A percentile compares a stretch with the other conserved stretches of the same genome.
phyloP scores from a whole-genome alignment of 2,888 invertebrate species.

The Cepaea hortensis region DNA sequence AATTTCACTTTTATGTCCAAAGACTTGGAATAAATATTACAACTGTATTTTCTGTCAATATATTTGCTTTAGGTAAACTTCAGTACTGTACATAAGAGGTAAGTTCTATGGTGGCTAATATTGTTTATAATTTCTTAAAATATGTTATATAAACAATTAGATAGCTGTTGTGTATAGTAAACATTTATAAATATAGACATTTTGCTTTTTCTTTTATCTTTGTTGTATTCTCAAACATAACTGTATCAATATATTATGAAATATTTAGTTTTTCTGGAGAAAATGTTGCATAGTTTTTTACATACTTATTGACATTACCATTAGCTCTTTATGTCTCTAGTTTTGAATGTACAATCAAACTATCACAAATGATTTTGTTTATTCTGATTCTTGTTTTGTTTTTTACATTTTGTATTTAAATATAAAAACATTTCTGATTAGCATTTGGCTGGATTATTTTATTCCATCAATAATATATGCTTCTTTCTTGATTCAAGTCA shows the following conservation, averaged over 20 bases:
- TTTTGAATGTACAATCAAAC: too few species aligned
- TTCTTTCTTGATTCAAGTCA: neutral
- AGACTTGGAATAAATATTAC: neutral
- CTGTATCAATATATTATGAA: neutral
- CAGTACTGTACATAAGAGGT: constrained; percentile 67
- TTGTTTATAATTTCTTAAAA: neutral
- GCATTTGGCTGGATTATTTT: neutral
- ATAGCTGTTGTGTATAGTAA: too few species aligned
- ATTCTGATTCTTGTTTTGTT: too few species aligned
- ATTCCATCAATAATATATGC: constrained; percentile 17
- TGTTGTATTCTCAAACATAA: neutral
- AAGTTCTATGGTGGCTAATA: constrained; percentile 39
- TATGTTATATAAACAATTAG: too few species aligned
- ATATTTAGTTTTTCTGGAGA: neutral
- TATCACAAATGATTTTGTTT: too few species aligned
- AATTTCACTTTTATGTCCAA: neutral
- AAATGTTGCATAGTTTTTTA: neutral
- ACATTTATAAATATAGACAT: neutral
- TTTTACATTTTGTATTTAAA: neutral
- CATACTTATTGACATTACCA: too few species aligned
- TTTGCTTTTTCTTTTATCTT: neutral
- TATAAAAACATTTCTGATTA: neutral
- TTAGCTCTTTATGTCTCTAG: too few species aligned
- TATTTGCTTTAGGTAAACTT: constrained; percentile 56
- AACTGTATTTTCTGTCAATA: neutral